A percentile compares a stretch with the other conserved stretches of the same genome.
These are phyloP conservation scores for Hemiprocne comata DNA, from an alignment of 2,113 vertebrate species.

Conservation along the genomic window DNA sequence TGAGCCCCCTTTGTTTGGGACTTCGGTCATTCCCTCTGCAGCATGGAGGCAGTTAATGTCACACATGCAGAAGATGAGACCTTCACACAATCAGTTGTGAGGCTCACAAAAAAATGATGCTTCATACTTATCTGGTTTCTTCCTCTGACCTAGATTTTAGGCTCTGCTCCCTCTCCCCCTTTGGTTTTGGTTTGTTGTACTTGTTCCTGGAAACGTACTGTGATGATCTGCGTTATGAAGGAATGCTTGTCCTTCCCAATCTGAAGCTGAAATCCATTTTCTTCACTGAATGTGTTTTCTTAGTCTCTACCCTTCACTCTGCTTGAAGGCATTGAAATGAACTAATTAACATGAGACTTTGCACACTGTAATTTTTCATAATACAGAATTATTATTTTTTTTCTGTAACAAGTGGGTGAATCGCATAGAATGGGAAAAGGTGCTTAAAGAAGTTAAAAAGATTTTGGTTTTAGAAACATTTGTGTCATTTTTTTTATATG, in stretches of 20 bases:
- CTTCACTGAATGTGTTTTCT: neutral
- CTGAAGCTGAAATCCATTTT: neutral
- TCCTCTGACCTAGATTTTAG: slow-evolving; percentile 36
- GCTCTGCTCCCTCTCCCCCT: neutral
- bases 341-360: neutral
- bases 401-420: neutral
- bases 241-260: slow-evolving; percentile 41
- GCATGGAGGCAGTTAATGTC: neutral
- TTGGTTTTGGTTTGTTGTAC: slow-evolving; percentile 35
- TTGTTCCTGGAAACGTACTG: slow-evolving; percentile 30
- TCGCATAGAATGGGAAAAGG: neutral
- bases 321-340: neutral
- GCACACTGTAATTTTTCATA: neutral
- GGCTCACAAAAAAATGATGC: neutral
- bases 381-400: neutral
- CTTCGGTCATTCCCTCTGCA: neutral
- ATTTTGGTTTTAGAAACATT: neutral
- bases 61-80: neutral
- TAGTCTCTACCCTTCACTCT: neutral
- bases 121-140: neutral
- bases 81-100: neutral
- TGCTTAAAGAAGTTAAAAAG: neutral
- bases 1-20: neutral
- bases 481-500: neutral
- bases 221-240: neutral